Conservation (phyloP, 2,113 vertebrate species). For the Atrichornis clamosus region DNA sequence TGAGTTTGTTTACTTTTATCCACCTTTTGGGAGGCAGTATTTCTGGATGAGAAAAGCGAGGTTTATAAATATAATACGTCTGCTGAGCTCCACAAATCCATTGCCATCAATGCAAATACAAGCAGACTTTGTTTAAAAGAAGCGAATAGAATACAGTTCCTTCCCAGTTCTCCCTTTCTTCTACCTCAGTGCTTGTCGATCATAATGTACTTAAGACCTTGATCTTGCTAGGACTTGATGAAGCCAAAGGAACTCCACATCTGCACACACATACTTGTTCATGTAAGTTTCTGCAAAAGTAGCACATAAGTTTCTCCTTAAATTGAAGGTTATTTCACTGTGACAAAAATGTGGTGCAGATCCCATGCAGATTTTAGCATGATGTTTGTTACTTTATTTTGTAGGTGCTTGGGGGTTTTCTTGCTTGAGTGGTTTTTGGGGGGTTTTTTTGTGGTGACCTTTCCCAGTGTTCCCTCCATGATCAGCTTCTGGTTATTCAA, state of each 20-base stretch:
- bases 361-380: neutral
- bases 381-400: neutral
- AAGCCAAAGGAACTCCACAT: neutral
- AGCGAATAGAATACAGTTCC: neutral
- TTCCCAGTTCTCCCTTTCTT: neutral
- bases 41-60: neutral
- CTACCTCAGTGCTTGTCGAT: neutral
- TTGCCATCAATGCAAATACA: neutral
- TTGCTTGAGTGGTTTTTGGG: too few relatives aligned
- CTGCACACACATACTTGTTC: neutral
- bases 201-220: neutral
- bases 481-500: neutral
- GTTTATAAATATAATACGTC: neutral
- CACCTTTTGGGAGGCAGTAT: neutral
- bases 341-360: neutral
- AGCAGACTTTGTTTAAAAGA: neutral
- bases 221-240: neutral
- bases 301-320: neutral
- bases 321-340: neutral
- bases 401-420: neutral
- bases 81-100: neutral
- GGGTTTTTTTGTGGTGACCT: neutral
- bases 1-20: neutral
- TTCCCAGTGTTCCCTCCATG: neutral
- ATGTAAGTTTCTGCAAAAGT: neutral